These are phyloP conservation scores for Trichacis sp. DNA, from an alignment of 2,888 invertebrate genomes.

Conservation along the genomic window DNA sequence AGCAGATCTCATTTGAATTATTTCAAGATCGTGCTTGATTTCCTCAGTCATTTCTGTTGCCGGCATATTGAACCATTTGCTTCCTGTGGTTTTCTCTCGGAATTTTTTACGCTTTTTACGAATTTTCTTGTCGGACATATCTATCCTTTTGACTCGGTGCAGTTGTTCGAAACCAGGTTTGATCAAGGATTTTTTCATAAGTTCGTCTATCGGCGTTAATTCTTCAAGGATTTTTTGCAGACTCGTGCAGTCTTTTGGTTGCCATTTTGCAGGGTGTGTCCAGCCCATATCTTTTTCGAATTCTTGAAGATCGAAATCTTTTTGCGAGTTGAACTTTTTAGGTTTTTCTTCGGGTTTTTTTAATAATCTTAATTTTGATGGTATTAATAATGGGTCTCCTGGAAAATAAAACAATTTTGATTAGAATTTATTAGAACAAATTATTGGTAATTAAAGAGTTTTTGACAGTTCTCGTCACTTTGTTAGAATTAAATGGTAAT, in stretches of 20 bases:
- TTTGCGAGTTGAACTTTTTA: conserved; percentile 20
- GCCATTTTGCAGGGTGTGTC: conserved; percentile 46
- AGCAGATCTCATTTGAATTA: conserved; percentile 92
- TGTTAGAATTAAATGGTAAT: no score
- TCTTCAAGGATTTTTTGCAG: conserved; percentile 69
- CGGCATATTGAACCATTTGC: conserved; percentile 89
- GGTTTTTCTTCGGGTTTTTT: not conserved
- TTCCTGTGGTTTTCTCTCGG: conserved; percentile 84
- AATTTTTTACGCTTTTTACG: conserved; percentile 76
- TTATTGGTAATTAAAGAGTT: no score
- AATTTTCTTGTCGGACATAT: conserved; percentile 73
- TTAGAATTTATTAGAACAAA: no score
- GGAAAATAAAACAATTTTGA: no score
- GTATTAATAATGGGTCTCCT: no score
- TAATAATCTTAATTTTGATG: no score
- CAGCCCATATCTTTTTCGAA: conserved; percentile 65
- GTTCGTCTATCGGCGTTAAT: conserved; percentile 68
- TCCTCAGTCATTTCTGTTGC: conserved; percentile 92
- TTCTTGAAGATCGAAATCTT: conserved; percentile 61
- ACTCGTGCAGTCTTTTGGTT: conserved; percentile 48
- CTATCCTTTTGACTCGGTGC: conserved; percentile 73
- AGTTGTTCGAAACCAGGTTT: conserved; percentile 77
- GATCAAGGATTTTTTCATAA: conserved; percentile 75
- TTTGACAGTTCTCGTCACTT: no score
- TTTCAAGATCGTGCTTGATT: conserved; percentile 85